phyloP scores from a whole-genome alignment of 2,113 vertebrate species.

The Cyphomyrus plagiostoma region DNA sequence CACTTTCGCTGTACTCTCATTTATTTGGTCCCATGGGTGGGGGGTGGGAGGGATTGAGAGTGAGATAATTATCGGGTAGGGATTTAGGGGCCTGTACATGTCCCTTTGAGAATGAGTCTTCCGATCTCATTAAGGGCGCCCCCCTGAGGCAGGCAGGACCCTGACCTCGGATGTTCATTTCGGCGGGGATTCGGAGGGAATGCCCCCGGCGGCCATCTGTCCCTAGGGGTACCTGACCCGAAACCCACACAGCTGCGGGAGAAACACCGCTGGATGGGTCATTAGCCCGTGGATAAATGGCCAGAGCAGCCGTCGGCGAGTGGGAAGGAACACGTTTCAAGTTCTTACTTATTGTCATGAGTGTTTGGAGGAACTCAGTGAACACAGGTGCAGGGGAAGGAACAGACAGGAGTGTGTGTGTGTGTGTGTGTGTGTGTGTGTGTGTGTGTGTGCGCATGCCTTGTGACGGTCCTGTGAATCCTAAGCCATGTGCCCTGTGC shows the following conservation, averaged over 20 bases:
- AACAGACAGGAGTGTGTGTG: neutral
- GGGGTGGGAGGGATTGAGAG: neutral
- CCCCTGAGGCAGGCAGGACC: neutral
- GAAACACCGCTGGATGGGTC: neutral
- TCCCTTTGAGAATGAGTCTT: neutral
- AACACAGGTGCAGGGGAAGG: neutral
- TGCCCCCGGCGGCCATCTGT: neutral
- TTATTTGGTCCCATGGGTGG: neutral
- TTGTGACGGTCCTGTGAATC: neutral
- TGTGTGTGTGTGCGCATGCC: too few species aligned
- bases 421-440: too few species aligned
- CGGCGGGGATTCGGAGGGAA: neutral
- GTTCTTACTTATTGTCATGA: neutral
- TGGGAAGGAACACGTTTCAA: neutral
- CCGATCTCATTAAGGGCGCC: constrained; percentile 16
- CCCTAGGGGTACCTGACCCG: neutral
- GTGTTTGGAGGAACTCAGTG: neutral
- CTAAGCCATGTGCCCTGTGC: neutral
- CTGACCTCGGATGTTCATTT: constrained; percentile 1
- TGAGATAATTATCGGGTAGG: constrained; percentile 11
- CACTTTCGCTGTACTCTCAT: neutral
- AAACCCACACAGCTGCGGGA: neutral
- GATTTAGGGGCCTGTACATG: constrained; percentile 7
- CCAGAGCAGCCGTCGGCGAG: neutral
- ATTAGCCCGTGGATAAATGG: neutral